A percentile compares a stretch with the other conserved stretches of the same genome.
Conservation (phyloP, 2,113 vertebrate genomes). For the Myotis davidii region DNA sequence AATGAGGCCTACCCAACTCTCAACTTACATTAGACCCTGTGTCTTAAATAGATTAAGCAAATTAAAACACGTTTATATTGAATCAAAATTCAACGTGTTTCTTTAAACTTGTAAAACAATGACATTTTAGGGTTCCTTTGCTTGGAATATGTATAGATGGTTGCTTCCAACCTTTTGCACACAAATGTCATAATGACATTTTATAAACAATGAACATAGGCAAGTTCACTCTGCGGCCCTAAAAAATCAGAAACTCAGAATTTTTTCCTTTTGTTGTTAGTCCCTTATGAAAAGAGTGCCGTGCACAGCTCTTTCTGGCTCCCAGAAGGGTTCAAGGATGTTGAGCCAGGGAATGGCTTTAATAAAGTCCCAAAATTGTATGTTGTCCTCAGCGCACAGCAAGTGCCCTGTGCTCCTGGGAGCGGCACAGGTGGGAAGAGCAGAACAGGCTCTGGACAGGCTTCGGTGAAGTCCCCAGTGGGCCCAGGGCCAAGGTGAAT, state of each 20-base stretch:
- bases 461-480: background rate
- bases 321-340: background rate
- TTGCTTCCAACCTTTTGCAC: background rate
- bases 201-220: constrained; percentile 9
- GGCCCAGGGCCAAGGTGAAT: background rate
- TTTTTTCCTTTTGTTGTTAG: background rate
- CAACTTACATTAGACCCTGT: background rate
- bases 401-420: background rate
- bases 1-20: background rate
- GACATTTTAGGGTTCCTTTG: constrained; percentile 29
- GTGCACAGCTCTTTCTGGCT: background rate
- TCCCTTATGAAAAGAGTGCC: background rate
- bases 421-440: background rate
- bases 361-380: background rate
- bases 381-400: background rate
- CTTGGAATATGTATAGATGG: background rate
- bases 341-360: background rate
- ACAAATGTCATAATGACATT: constrained; percentile 32
- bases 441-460: rapidly evolving
- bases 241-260: background rate
- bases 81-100: background rate
- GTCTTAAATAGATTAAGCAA: background rate
- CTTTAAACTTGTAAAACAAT: constrained; percentile 24
- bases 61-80: constrained; percentile 30
- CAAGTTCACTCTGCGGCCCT: background rate